Evolutionary conservation across 2,113 vertebrate species (phyloP), one percentile per base, ranked within the genome.

Genomic region (Thamnophis sirtalis): DNA sequence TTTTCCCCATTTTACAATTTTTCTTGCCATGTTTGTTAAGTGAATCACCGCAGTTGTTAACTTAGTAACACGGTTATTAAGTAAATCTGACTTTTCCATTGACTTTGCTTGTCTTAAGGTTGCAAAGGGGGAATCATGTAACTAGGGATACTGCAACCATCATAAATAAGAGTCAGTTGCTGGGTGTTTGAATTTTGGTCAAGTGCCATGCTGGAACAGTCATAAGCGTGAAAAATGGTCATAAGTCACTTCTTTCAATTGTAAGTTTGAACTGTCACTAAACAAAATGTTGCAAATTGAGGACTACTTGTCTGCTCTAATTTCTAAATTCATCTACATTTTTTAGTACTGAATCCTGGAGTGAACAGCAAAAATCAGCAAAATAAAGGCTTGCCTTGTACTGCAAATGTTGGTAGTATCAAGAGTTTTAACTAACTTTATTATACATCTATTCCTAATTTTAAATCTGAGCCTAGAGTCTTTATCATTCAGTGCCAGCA

Each of bases 351-450:
- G 94, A 63, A 89, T 89, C 91, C 0, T 89, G 85, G 94, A 92
- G 33, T 19, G 93, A 88, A 92, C 33, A 92, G 84, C 60, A 94
- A 94, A 95, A 3, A 85, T 87, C 86, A 94, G 9, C 50, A 28
- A 84, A 84, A 92, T 85, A 68, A 92, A 92, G 92, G 55, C 60
- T 91, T 24, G 92, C 87, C 92, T 19, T 80, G 9, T 68, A 87
- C 93, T 53, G 33, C 22, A 33, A 94, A 9, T 9, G 33, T 60
- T 89, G 84, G 93, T 60, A 89, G 33, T 92, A 58, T 91, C 93
- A 96, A 90, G 54, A 94, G 90, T 96, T 60, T 97, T 92, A 95
- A 21, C 43, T 94, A 94, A 91, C 95, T 96, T 95, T 94, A 58
- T 86, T 84, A 28, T 92, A 93, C 49, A 92, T 94, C 89, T 88